These are phyloP conservation scores for Aspidiotus destructor DNA, from an alignment of 2,888 invertebrate genomes.

Conservation along the genomic window DNA sequence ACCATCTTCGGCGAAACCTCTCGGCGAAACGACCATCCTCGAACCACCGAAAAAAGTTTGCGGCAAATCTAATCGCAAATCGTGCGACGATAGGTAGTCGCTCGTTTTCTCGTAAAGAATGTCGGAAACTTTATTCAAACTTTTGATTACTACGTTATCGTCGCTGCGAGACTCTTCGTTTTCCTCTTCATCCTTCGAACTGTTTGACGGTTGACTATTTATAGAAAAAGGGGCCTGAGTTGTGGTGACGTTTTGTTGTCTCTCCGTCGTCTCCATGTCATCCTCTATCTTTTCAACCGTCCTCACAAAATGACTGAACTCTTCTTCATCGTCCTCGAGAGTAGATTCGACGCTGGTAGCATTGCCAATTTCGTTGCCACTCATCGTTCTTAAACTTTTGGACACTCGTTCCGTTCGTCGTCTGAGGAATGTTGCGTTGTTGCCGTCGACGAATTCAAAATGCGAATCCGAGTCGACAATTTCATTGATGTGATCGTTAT, in stretches of 20 bases:
- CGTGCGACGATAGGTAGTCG: slow-evolving; percentile 66
- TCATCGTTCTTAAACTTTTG: slow-evolving; percentile 1
- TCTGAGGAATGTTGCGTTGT: slow-evolving; percentile 41
- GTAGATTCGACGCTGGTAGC: slow-evolving; percentile 13
- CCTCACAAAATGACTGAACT: slow-evolving; percentile 13
- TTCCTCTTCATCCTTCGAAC: slow-evolving; percentile 25
- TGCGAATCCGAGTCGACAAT: background rate
- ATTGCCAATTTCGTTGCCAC: slow-evolving; percentile 13
- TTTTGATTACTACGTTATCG: slow-evolving; percentile 52
- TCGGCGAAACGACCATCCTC: slow-evolving; percentile 48
- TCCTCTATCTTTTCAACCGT: slow-evolving; percentile 13
- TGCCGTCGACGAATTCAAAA: slow-evolving; percentile 42
- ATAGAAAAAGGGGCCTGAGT: background rate
- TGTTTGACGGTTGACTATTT: background rate
- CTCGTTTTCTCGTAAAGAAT: slow-evolving; percentile 59
- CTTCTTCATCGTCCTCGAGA: slow-evolving; percentile 36
- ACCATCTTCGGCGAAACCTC: slow-evolving; percentile 61
- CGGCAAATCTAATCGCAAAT: slow-evolving; percentile 62
- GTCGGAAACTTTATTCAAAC: slow-evolving; percentile 48
- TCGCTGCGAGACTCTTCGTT: slow-evolving; percentile 38
- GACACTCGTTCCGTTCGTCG: slow-evolving; percentile 11
- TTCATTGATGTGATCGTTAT: slow-evolving; percentile 42
- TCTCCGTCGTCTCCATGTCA: slow-evolving; percentile 10
- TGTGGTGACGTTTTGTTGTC: slow-evolving; percentile 19
- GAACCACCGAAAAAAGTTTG: slow-evolving; percentile 57